These are phyloP conservation scores for Piliocolobus tephrosceles DNA, from an alignment of 2,113 vertebrate genomes.

Conservation along the genomic window DNA sequence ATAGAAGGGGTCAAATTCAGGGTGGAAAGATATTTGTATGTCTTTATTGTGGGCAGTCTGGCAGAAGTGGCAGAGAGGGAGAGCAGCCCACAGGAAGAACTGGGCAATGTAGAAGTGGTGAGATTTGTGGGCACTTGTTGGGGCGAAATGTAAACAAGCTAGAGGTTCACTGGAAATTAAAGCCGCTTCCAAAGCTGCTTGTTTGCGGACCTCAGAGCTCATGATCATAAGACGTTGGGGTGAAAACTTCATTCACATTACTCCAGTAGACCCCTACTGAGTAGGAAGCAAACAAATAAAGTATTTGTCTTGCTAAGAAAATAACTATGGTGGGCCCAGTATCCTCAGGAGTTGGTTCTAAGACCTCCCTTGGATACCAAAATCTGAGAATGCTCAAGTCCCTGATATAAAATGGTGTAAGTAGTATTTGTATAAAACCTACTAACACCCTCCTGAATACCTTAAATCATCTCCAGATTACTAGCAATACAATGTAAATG, in stretches of 20 bases:
- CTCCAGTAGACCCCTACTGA: not conserved
- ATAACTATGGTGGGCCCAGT: not conserved
- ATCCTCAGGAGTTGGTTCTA: not conserved
- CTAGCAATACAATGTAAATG: not conserved
- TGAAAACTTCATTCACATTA: not conserved
- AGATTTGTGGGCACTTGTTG: not conserved
- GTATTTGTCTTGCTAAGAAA: not conserved
- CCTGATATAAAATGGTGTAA: not conserved
- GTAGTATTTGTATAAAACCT: not conserved
- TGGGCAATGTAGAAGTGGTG: no score
- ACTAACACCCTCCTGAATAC: not conserved
- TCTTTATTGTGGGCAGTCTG: not conserved
- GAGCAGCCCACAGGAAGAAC: not conserved
- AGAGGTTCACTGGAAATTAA: not conserved
- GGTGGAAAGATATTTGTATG: not conserved
- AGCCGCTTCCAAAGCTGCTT: not conserved
- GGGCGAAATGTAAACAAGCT: not conserved
- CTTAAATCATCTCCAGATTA: not conserved
- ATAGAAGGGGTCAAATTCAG: not conserved
- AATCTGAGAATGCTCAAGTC: not conserved
- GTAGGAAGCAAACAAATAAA: not conserved
- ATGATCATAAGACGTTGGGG: not conserved
- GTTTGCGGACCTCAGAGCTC: not conserved
- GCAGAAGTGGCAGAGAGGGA: not conserved
- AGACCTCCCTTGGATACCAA: not conserved